A percentile compares a stretch with the other conserved stretches of the same genome.
Evolutionary conservation across 2,113 vertebrate species (phyloP).

Genomic region (Herpetotheres cachinnans): DNA sequence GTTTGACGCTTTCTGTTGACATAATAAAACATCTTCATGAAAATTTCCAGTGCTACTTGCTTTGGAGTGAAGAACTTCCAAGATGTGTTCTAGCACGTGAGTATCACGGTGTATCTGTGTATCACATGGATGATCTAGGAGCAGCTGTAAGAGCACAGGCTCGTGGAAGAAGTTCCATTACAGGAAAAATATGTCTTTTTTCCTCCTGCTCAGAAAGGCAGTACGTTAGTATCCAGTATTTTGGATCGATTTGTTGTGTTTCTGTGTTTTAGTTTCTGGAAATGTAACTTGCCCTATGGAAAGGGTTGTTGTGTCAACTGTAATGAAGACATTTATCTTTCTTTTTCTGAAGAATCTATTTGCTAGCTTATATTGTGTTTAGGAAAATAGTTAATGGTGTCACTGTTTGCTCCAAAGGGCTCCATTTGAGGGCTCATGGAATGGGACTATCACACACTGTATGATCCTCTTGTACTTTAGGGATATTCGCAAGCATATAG

Average conservation of each 20-base stretch:
- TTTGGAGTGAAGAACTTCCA: not conserved
- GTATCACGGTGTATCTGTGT: not conserved
- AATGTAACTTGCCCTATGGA: not conserved
- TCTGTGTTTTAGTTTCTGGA: not conserved
- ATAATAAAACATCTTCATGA: not conserved
- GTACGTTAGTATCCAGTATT: not conserved
- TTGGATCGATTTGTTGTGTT: not conserved
- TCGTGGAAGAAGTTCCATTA: not conserved
- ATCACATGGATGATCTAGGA: not conserved
- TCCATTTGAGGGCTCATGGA: not conserved
- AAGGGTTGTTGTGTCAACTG: not conserved
- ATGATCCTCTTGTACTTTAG: not conserved
- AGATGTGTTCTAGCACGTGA: not conserved
- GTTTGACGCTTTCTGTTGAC: not conserved
- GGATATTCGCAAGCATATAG: not conserved
- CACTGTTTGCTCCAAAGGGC: not conserved
- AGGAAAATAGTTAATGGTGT: not conserved
- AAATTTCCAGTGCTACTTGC: not conserved
- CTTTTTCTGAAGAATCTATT: not conserved
- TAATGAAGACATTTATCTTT: not conserved
- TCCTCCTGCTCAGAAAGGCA: not conserved
- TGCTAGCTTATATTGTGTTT: not conserved
- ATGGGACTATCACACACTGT: not conserved
- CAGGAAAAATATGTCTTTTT: not conserved
- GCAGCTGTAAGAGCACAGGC: not conserved